These are phyloP conservation scores for Phragmatobia fuliginosa DNA, from an alignment of 2,888 invertebrate genomes.

Conservation along the genomic window DNA sequence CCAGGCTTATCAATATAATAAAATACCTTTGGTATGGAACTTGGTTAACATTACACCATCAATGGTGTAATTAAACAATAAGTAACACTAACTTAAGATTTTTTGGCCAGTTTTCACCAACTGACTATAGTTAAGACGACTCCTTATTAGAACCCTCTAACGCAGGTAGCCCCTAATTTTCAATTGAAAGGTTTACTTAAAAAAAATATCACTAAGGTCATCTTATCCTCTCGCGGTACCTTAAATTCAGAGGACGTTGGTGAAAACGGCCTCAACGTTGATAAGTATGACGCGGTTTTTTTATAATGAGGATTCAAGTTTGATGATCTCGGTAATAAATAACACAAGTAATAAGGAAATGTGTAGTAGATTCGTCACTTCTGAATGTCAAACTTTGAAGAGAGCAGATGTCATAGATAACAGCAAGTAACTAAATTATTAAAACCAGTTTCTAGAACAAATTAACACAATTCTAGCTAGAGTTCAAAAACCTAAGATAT, in stretches of 20 bases:
- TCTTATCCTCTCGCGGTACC: too few relatives aligned
- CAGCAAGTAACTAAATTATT: slow-evolving; percentile 5
- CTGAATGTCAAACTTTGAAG: background rate
- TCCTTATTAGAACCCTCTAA: too few relatives aligned
- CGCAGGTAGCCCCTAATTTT: too few relatives aligned
- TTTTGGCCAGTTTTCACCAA: too few relatives aligned
- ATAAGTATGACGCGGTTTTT: background rate
- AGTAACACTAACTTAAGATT: background rate
- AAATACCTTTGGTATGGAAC: background rate
- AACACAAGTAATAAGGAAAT: background rate
- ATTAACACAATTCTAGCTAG: slow-evolving; percentile 20
- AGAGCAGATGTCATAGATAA: slow-evolving; percentile 20
- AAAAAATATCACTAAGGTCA: too few relatives aligned
- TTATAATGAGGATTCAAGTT: background rate
- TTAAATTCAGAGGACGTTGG: too few relatives aligned
- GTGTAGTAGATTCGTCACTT: background rate
- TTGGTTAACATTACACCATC: background rate
- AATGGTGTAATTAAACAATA: background rate
- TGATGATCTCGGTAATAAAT: background rate
- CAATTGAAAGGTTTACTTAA: too few relatives aligned
- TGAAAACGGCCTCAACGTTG: too few relatives aligned
- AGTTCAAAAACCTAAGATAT: slow-evolving; percentile 48
- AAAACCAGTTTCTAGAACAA: slow-evolving; percentile 33
- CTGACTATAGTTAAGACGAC: too few relatives aligned
- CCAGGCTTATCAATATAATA: background rate